Percentiles rank a stretch among this genome's conserved stretches.
These are phyloP conservation scores for Gymnorhina tibicen DNA, from an alignment of 2,113 vertebrate species.

Conservation along the genomic window DNA sequence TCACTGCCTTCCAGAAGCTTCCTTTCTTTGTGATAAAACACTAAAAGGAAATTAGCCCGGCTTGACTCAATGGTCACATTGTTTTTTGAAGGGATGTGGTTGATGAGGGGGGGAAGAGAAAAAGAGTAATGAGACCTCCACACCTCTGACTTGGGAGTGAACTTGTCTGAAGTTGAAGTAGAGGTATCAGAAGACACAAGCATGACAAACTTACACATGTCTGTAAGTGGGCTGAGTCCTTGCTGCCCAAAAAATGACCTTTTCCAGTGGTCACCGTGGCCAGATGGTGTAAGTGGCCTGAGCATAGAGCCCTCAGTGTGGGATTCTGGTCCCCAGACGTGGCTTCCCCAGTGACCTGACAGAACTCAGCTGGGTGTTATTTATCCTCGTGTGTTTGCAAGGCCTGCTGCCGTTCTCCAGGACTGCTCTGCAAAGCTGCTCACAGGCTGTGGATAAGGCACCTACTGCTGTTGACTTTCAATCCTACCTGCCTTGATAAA, in stretches of 20 bases:
- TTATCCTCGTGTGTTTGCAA: not conserved
- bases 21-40: not conserved
- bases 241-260: not conserved
- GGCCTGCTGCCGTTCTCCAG: not conserved
- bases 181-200: not conserved
- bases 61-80: not conserved
- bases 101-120: not conserved
- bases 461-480: not conserved
- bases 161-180: not conserved
- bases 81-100: not conserved
- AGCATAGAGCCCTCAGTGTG: not conserved
- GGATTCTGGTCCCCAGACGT: not conserved
- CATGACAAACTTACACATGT: not conserved
- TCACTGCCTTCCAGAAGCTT: not conserved
- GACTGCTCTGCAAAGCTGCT: not conserved
- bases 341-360: not conserved
- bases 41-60: not conserved
- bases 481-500: not conserved
- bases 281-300: not conserved
- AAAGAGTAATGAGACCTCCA: not conserved
- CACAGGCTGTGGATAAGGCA: not conserved
- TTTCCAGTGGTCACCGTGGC: accelerated
- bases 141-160: not conserved
- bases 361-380: not conserved
- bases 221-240: not conserved